Evolutionary conservation across 2,888 invertebrate genomes (phyloP), one percentile per base, ranked within the genome.

Genomic region (Creontiades dilutus): DNA sequence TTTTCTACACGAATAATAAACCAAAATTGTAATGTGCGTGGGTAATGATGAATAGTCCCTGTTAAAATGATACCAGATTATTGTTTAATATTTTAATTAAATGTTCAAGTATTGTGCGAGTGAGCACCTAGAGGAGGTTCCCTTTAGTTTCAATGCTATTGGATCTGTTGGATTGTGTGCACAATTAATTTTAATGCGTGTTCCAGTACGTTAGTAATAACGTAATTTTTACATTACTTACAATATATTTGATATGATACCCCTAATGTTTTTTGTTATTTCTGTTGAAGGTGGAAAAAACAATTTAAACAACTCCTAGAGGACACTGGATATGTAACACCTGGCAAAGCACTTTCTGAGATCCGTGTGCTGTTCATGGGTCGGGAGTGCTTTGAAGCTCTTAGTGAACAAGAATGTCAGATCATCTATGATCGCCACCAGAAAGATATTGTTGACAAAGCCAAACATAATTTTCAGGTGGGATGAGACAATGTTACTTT

Each of bases 341-440:
- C 98, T 0, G 99, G 99, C n/a, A 98, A 98, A 94, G 96, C 97
- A 92, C 94, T 99, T 91, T 96, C 96, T 0, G 99, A 99, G 93
- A 98, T 98, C 57, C 94, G 97, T 86, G 97, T 98, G 3, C 94
- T 98, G 90, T 97, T 99, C 93, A 97, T 98, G 96, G 99, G 98
- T 0, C 95, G 98, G 68, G 98, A 98, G 93, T 98, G 98, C 93
- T 99, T 97, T 93, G 98, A 98, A 93, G 97, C 97, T 14, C 94
- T 99, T 86, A 96, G 97, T 0, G 98, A 98, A 92, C 96, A 96
- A 90, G 98, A 99, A 93, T 97, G 97, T 92, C 97, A 97, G 93
- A 95, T 97, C 92, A 98, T 99, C 92, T 99, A 99, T 93, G 98
- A 98, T 92, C 96, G 97, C 92, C 98, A 99, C 94, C 99, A 99